Evolutionary conservation across 2,113 vertebrate genomes (phyloP).

Genomic region (Synodontis membranacea): DNA sequence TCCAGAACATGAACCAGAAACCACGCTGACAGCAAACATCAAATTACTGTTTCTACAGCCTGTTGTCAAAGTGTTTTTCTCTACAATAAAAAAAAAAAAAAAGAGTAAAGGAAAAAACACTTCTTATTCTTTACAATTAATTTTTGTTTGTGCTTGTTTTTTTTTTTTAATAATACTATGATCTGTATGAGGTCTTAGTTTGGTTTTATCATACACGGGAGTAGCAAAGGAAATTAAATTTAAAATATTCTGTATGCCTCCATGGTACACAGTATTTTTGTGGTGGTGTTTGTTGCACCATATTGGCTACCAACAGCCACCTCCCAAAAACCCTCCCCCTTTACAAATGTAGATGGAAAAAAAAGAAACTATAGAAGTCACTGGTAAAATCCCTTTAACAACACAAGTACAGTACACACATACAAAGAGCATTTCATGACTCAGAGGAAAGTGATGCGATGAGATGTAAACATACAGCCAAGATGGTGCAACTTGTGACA

Average conservation of each 20-base stretch:
- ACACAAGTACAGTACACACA: constrained; percentile 93
- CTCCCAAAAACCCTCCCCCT: constrained; percentile 45
- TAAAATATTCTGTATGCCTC: constrained; percentile 78
- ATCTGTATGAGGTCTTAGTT: constrained; percentile 99
- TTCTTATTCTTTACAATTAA: constrained; percentile 71
- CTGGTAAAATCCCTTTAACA: constrained; percentile 99
- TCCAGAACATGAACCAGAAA: constrained; percentile 73
- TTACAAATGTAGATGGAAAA: constrained; percentile 58
- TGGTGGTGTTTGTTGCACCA: constrained; percentile 62
- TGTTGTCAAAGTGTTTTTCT: constrained; percentile 64
- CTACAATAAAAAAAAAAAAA: constrained; percentile 69
- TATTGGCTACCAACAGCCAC: constrained; percentile 44
- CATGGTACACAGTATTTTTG: constrained; percentile 94
- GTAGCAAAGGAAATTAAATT: constrained; percentile 90
- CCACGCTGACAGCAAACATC: constrained; percentile 61
- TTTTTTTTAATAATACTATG: constrained; percentile 92
- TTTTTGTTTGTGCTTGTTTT: constrained; percentile 98
- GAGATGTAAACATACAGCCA: constrained; percentile 88
- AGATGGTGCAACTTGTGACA: constrained; percentile 86
- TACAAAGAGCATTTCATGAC: constrained; percentile 80
- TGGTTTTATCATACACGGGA: constrained; percentile 99
- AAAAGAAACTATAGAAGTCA: constrained; percentile 77
- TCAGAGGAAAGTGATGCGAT: constrained; percentile 86
- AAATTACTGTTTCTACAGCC: constrained; percentile 70
- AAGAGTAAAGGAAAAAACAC: constrained; percentile 54